Evolutionary conservation across 2,797 vertebrate genomes (phyloP), one percentile per base, ranked within the genome.

Genomic region (Anas acuta): DNA sequence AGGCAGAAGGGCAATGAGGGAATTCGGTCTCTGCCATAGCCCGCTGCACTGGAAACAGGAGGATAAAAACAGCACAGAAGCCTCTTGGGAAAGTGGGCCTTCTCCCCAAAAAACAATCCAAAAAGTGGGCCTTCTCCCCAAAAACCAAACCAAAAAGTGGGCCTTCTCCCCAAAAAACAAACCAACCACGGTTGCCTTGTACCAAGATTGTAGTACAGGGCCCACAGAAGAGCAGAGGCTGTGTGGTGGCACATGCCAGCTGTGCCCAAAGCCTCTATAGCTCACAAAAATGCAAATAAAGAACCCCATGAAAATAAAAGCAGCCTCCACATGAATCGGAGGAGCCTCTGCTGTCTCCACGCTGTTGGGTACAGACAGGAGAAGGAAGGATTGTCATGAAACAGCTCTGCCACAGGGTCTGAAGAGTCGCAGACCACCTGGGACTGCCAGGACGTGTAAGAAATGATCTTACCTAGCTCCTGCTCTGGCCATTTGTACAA

Each of bases 11-110:
- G 33, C 1, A 0, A 61, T 35, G 61, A 0, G 1, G 62, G 58
- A 83, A 70, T 89, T 57, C 1, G 5, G 41, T 75, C 58, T 37
- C 4, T 83, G 57, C 54, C 69, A 33, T 75, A 93, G 57, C 78
- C 81, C 23, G 11, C 61, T 66, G 54, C 54, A 60, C 61, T 92
- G 81, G 51, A 95, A 93, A 89, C 37, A 79, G 75, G 75, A 65
- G 61, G 67, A 74, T 74, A 47, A 88, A 84, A 91, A 82, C 37
- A 82, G 57, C 37, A 57, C 26, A 87, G 64, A 86, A 67, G 47
- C 11, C 39, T 72, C 2, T 2, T 18, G 23, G 39, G 15, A 75
- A 84, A 62, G 45, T 17, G 49, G 30, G 25, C 51, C 22, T 23
- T 23, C 47, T 20, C 47, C 22, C 12, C 12, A 62, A 85, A 93